phyloP scores from a whole-genome alignment of 2,113 vertebrate species.

The Riparia riparia region DNA sequence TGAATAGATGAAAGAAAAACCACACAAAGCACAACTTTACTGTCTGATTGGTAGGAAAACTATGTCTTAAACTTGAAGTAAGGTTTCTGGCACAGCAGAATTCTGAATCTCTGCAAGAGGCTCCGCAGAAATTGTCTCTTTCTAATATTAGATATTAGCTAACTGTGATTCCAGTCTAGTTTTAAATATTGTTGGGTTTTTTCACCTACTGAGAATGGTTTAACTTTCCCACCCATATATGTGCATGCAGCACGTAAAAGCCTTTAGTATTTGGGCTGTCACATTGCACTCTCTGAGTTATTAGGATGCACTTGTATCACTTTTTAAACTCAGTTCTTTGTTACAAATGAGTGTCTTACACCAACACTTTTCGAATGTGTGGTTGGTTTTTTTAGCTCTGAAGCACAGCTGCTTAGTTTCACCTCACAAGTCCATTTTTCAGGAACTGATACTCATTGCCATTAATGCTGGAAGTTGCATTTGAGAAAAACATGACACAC shows the following conservation, averaged over 20 bases:
- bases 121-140: not conserved
- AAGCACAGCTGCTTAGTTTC: not conserved
- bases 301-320: not conserved
- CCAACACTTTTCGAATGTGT: not conserved
- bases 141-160: not conserved
- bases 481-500: not conserved
- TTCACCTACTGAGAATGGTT: not conserved
- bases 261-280: not conserved
- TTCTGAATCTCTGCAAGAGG: not conserved
- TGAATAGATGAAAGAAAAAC: too few relatives aligned
- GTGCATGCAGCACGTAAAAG: not conserved
- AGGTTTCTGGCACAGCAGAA: not conserved
- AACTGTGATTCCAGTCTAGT: not conserved
- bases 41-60: not conserved
- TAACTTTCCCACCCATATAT: not conserved
- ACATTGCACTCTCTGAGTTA: not conserved
- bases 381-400: not conserved
- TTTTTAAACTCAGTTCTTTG: not conserved
- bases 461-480: not conserved
- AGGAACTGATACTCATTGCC: not conserved
- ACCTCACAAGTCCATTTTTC: not conserved
- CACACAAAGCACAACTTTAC: not conserved
- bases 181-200: not conserved
- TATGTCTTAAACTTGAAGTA: not conserved
- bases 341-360: not conserved